A percentile compares a stretch with the other conserved stretches of the same genome.
These are phyloP conservation scores for Onychomys torridus DNA, from an alignment of 2,797 vertebrate species.

Conservation along the genomic window DNA sequence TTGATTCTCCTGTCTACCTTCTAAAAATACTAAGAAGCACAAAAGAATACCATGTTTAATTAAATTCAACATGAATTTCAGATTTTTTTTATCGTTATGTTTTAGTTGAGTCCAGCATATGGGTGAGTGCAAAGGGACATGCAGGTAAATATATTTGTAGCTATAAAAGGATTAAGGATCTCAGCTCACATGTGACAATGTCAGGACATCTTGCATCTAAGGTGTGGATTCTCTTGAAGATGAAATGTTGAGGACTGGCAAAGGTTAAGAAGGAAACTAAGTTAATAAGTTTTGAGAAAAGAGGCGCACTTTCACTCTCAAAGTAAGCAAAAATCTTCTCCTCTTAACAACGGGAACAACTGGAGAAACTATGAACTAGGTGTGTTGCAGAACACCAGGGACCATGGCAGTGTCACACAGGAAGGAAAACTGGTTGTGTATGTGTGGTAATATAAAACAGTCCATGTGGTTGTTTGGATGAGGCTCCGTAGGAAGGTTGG, in stretches of 20 bases:
- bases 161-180: background rate
- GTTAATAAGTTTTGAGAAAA: background rate
- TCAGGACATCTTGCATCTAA: rapidly evolving
- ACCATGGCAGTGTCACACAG: background rate
- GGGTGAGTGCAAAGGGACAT: background rate
- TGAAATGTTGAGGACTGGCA: rapidly evolving
- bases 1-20: background rate
- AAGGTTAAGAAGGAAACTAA: background rate
- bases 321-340: background rate
- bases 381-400: background rate
- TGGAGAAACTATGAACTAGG: background rate
- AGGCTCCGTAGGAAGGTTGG: background rate
- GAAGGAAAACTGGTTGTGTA: background rate
- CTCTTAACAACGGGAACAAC: background rate
- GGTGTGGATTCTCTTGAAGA: background rate
- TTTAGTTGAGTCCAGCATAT: background rate
- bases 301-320: background rate
- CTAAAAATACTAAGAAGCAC: background rate
- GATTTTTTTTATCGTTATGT: background rate
- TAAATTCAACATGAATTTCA: background rate
- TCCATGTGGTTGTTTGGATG: background rate
- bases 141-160: background rate
- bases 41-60: background rate
- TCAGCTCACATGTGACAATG: background rate
- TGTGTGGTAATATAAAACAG: background rate